Evolutionary conservation across 1,140 invertebrate genomes (phyloP).

Genomic region (Trichonephila clavata): DNA sequence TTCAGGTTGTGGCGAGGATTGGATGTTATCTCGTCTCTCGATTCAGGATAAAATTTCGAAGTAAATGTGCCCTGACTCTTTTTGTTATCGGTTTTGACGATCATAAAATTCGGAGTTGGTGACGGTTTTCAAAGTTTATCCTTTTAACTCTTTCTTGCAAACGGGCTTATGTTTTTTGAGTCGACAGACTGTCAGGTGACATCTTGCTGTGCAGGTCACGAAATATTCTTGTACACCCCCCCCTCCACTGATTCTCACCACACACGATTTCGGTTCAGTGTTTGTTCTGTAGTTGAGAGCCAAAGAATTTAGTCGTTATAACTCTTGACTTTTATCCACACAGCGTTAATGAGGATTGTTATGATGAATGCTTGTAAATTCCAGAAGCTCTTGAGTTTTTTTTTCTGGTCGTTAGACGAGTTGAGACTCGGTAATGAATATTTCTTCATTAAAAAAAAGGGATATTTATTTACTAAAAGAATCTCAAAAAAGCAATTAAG

Average conservation of each 20-base stretch:
- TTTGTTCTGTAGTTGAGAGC: not conserved
- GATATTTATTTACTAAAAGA: too few relatives aligned
- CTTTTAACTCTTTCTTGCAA: slow-evolving; percentile 20
- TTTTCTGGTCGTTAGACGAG: not conserved
- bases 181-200: not conserved
- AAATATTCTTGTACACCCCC: not conserved
- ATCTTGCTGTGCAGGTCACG: not conserved
- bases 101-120: slow-evolving; percentile 20
- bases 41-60: not conserved
- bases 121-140: slow-evolving; percentile 21
- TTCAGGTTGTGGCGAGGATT: not conserved
- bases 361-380: not conserved
- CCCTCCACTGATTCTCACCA: too few relatives aligned
- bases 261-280: not conserved
- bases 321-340: not conserved
- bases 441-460: too few relatives aligned
- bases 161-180: not conserved
- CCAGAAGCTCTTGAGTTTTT: not conserved
- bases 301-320: not conserved
- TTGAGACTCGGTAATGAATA: not conserved
- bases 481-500: not conserved
- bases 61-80: not conserved
- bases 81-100: slow-evolving; percentile 13
- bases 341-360: not conserved
- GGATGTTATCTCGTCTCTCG: not conserved